phyloP scores from a whole-genome alignment of 2,888 invertebrate genomes.

The Bombylius major region DNA sequence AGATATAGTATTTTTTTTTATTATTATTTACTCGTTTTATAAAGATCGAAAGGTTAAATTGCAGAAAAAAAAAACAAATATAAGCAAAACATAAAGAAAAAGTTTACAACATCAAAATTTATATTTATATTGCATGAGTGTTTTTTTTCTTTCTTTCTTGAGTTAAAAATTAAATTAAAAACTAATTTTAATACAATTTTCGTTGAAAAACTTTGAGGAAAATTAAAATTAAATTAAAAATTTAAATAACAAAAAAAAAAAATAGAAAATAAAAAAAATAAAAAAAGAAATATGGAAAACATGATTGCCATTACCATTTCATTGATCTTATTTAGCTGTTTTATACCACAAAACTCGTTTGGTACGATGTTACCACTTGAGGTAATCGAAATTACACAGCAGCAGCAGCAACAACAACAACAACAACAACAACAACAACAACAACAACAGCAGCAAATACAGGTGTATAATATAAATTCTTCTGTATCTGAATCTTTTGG shows the following conservation, averaged over 20 bases:
- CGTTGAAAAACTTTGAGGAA: too few species aligned
- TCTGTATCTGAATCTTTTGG: not conserved
- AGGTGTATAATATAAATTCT: slow-evolving; percentile 7
- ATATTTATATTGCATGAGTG: too few species aligned
- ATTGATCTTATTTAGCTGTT: slow-evolving; percentile 18
- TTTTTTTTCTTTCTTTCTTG: too few species aligned
- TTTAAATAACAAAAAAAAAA: not conserved
- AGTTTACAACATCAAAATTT: too few species aligned
- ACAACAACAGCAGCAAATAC: slow-evolving; percentile 13
- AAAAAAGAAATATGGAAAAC: slow-evolving; percentile 18
- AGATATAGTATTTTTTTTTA: too few species aligned
- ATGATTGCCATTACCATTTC: slow-evolving; percentile 8
- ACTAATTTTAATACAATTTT: too few species aligned
- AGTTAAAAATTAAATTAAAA: too few species aligned
- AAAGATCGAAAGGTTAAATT: too few species aligned
- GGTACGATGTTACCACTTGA: slow-evolving; percentile 34
- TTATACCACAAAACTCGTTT: slow-evolving; percentile 13
- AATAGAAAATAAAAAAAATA: slow-evolving; percentile 3
- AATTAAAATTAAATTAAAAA: not conserved
- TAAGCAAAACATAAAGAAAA: too few species aligned
- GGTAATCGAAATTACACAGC: slow-evolving; percentile 30
- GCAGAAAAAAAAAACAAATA: too few species aligned
- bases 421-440: slow-evolving; percentile 12
- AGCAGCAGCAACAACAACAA: not conserved
- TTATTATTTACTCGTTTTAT: too few species aligned